Percentiles rank a stretch among this genome's conserved stretches.
These are phyloP conservation scores for Parochlus steinenii DNA, from an alignment of 2,888 invertebrate genomes.

Conservation along the genomic window DNA sequence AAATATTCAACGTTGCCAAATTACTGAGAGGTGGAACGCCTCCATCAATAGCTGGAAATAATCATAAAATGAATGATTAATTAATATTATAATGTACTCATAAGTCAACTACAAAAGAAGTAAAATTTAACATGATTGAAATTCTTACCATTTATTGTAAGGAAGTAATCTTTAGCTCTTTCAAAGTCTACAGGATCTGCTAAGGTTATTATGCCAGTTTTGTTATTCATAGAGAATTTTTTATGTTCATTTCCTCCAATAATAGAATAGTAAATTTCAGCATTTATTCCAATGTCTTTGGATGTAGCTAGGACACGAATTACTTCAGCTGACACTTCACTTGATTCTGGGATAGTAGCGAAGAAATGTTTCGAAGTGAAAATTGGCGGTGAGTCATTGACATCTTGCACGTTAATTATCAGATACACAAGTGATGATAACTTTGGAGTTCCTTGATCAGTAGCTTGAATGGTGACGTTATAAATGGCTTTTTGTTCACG, in stretches of 20 bases:
- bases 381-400: slow-evolving; percentile 92
- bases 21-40: slow-evolving; percentile 80
- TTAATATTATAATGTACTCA: too few species aligned
- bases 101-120: too few species aligned
- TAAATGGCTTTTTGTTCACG: slow-evolving; percentile 74
- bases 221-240: slow-evolving; percentile 60
- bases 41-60: slow-evolving; percentile 73
- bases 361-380: slow-evolving; percentile 71
- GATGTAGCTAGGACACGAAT: slow-evolving; percentile 78
- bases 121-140: too few species aligned
- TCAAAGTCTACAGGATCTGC: slow-evolving; percentile 76
- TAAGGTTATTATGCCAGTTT: slow-evolving; percentile 57
- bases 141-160: too few species aligned
- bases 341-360: slow-evolving; percentile 60
- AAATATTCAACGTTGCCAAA: slow-evolving; percentile 72
- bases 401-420: slow-evolving; percentile 72
- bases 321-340: slow-evolving; percentile 62
- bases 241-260: slow-evolving; percentile 78
- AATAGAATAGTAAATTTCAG: slow-evolving; percentile 75
- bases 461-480: slow-evolving; percentile 66
- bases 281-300: slow-evolving; percentile 83
- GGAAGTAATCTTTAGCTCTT: slow-evolving; percentile 63
- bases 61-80: too few species aligned
- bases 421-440: slow-evolving; percentile 49
- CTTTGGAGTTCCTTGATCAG: slow-evolving; percentile 66